These are phyloP conservation scores for Sanderia malayensis DNA, from an alignment of 30 jellyfish, hydroid and myxozoan species.

Conservation along the genomic window DNA sequence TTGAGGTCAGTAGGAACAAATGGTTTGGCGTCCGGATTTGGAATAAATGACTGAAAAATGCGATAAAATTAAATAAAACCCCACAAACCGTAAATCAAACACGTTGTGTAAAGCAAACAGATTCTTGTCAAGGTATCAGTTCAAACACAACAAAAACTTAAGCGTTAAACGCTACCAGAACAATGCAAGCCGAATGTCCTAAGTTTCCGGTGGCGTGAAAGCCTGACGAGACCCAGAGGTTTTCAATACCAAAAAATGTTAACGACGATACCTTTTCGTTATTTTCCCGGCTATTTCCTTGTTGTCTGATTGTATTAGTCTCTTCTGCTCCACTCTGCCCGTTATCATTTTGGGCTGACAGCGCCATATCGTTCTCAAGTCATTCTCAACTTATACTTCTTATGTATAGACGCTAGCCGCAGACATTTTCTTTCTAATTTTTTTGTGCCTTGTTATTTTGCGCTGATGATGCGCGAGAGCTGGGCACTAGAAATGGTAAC, in stretches of 20 bases:
- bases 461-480: slow-evolving; percentile 9
- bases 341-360: slow-evolving; percentile 74
- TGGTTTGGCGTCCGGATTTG: slow-evolving; percentile 81
- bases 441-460: not conserved
- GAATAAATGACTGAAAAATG: slow-evolving; percentile 40
- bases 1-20: slow-evolving; percentile 47
- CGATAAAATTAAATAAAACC: not conserved
- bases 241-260: not conserved
- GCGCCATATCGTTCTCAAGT: slow-evolving; percentile 63
- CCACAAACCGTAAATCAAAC: not conserved
- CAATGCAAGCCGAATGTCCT: slow-evolving; percentile 23
- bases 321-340: slow-evolving; percentile 80
- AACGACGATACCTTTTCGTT: slow-evolving; percentile 10
- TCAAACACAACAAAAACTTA: not conserved
- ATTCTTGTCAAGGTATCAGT: not conserved
- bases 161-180: slow-evolving; percentile 5
- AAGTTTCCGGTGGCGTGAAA: slow-evolving; percentile 33
- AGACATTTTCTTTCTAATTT: slow-evolving; percentile 26
- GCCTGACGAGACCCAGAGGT: not conserved
- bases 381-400: slow-evolving; percentile 37
- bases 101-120: not conserved
- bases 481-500: slow-evolving; percentile 71
- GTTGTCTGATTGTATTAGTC: slow-evolving; percentile 37
- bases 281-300: slow-evolving; percentile 18
- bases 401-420: not conserved